Conservation (phyloP, 1,140 invertebrate species). For the Drosophila guanche region DNA sequence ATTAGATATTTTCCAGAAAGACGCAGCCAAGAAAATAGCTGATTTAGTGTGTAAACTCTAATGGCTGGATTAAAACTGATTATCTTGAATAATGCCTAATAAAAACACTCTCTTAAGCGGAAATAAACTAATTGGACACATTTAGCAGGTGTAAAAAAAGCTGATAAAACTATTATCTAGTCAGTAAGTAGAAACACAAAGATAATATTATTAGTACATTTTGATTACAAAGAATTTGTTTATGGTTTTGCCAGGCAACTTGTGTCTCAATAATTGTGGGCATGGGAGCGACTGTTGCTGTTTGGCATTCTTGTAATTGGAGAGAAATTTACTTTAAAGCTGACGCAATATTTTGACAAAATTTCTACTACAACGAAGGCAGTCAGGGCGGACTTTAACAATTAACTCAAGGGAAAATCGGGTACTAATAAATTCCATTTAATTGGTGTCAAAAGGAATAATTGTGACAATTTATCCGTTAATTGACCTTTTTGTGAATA, state of each 20-base stretch:
- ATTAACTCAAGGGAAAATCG: constrained; percentile 47
- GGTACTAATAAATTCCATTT: constrained; percentile 46
- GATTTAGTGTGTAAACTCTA: too few relatives aligned
- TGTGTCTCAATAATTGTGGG: constrained; percentile 24
- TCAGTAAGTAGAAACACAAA: too few relatives aligned
- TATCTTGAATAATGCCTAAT: too few relatives aligned
- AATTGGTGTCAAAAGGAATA: constrained; percentile 43
- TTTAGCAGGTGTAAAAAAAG: too few relatives aligned
- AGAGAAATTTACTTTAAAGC: constrained; percentile 31
- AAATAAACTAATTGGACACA: too few relatives aligned
- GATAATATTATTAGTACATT: too few relatives aligned
- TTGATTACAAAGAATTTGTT: not conserved
- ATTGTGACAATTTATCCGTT: constrained; percentile 26
- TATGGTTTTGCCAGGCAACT: constrained; percentile 9
- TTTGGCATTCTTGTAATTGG: constrained; percentile 48
- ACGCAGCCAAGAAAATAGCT: too few relatives aligned
- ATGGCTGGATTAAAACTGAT: too few relatives aligned
- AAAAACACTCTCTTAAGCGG: too few relatives aligned
- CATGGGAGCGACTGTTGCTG: constrained; percentile 8
- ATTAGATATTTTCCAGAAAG: too few relatives aligned
- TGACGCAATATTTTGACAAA: constrained; percentile 63
- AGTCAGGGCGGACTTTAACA: constrained; percentile 15
- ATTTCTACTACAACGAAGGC: constrained; percentile 33
- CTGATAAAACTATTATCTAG: too few relatives aligned
- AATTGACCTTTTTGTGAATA: constrained; percentile 53